These are phyloP conservation scores for Calcarius ornatus DNA, from an alignment of 2,113 vertebrate species.

Conservation along the genomic window DNA sequence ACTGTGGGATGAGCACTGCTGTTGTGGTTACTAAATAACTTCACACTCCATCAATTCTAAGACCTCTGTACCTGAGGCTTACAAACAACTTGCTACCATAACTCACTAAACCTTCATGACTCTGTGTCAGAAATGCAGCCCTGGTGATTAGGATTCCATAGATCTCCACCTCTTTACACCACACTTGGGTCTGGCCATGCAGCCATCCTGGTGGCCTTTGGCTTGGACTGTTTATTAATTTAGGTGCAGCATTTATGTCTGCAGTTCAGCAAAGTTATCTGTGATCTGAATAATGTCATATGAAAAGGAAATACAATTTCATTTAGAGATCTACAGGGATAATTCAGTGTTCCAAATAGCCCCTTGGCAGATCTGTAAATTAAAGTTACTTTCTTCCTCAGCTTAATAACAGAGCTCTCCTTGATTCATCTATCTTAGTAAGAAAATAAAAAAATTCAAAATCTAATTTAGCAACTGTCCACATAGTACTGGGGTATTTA, in stretches of 20 bases:
- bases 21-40: neutral
- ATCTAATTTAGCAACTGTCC: neutral
- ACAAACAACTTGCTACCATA: neutral
- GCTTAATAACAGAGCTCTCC: neutral
- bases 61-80: neutral
- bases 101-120: neutral
- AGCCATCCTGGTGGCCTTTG: neutral
- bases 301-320: neutral
- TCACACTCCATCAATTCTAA: neutral
- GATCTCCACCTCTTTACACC: neutral
- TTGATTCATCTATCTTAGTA: neutral
- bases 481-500: neutral
- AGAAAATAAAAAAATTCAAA: neutral
- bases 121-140: neutral
- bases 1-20: neutral
- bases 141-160: neutral
- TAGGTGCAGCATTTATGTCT: neutral
- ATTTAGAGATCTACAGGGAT: neutral
- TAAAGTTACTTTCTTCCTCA: neutral
- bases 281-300: neutral
- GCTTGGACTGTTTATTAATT: neutral
- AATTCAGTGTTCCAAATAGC: constrained; percentile 5
- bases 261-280: neutral
- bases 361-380: constrained; percentile 16
- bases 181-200: fast-evolving